Evolutionary conservation across 2,797 vertebrate genomes (phyloP).

Genomic region (Ctenosaura bakeri): DNA sequence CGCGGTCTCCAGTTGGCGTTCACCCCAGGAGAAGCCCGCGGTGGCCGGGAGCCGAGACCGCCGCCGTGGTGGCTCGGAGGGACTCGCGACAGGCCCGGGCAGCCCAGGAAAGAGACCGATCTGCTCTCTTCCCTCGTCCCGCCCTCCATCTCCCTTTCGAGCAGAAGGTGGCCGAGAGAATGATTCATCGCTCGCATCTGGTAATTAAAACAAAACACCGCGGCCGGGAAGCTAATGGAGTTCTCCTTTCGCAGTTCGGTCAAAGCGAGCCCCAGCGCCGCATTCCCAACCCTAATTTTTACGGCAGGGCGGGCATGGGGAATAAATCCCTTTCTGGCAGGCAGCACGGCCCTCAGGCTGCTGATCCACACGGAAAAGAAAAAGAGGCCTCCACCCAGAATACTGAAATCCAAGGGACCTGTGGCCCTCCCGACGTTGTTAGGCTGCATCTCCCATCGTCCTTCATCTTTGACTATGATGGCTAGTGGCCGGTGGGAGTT

Average conservation of each 20-base stretch:
- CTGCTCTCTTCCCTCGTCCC: conserved; percentile 14
- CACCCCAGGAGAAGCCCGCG: neutral
- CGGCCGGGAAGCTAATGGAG: conserved; percentile 80
- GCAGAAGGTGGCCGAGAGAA: conserved; percentile 69
- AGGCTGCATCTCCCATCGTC: neutral
- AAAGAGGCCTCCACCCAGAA: neutral
- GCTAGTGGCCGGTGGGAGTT: neutral
- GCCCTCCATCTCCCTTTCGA: conserved; percentile 39
- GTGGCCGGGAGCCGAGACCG: no score
- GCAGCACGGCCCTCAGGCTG: neutral
- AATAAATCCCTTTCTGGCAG: neutral
- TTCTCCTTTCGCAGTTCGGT: conserved; percentile 74
- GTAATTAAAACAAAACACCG: conserved; percentile 81
- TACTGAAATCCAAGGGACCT: neutral
- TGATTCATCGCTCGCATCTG: conserved; percentile 78
- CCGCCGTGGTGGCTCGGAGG: neutral
- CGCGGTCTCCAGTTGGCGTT: neutral
- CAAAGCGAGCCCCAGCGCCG: conserved; percentile 63
- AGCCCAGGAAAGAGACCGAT: conserved; percentile 49
- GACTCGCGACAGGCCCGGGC: neutral
- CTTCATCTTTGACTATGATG: neutral
- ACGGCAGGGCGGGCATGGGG: neutral
- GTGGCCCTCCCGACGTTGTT: neutral
- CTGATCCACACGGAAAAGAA: neutral
- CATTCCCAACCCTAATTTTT: conserved; percentile 47